Conservation (phyloP, 2,888 invertebrate species). For the Philaethria dido region DNA sequence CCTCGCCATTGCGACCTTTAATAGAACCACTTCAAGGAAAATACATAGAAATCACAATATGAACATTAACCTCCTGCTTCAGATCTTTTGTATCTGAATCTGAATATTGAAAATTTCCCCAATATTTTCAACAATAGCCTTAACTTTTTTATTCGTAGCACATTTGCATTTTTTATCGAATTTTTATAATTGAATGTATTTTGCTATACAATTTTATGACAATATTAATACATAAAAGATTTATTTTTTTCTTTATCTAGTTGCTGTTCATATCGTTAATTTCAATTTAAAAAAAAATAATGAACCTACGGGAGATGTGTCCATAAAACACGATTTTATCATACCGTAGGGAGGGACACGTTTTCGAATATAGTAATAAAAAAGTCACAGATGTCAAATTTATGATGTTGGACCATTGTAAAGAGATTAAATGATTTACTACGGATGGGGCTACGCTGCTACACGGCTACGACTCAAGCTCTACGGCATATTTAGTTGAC, state of each 20-base stretch:
- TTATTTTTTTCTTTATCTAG: constrained; percentile 40
- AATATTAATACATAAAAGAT: constrained; percentile 46
- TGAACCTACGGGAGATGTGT: constrained; percentile 71
- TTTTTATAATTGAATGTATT: constrained; percentile 27
- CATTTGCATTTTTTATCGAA: constrained; percentile 63
- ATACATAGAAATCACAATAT: constrained; percentile 81
- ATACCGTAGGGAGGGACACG: constrained; percentile 79
- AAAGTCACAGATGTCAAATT: constrained; percentile 84
- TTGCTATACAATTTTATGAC: constrained; percentile 41
- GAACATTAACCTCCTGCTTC: constrained; percentile 65
- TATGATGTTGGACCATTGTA: constrained; percentile 81
- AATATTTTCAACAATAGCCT: constrained; percentile 74
- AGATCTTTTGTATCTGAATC: constrained; percentile 67
- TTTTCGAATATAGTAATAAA: constrained; percentile 82
- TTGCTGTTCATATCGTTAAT: constrained; percentile 57
- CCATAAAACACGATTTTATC: constrained; percentile 83
- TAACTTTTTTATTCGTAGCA: constrained; percentile 75
- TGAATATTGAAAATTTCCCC: constrained; percentile 58
- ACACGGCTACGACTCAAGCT: constrained; percentile 49
- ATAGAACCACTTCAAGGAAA: constrained; percentile 79
- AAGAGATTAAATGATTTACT: constrained; percentile 83
- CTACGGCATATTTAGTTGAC: constrained; percentile 34
- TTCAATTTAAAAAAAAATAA: constrained; percentile 76
- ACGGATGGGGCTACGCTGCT: constrained; percentile 60
- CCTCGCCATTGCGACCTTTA: constrained; percentile 65